phyloP scores from a whole-genome alignment of 1,140 invertebrate species.

The Heliconius melpomene region DNA sequence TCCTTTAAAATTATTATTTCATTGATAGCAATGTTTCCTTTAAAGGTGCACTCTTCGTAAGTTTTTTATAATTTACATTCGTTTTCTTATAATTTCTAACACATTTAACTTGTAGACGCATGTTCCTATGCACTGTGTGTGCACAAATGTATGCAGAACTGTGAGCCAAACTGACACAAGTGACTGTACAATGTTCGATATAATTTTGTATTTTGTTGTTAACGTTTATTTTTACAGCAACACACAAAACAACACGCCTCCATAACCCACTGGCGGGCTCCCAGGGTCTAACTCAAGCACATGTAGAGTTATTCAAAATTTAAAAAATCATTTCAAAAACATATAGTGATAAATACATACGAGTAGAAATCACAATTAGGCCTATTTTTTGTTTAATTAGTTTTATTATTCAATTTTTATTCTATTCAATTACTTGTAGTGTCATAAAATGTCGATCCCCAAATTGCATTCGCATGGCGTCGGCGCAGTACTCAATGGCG shows the following conservation, averaged over 20 bases:
- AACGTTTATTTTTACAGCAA: conserved; percentile 38
- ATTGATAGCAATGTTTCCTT: background rate
- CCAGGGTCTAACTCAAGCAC: conserved; percentile 33
- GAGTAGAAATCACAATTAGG: background rate
- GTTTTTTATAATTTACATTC: background rate
- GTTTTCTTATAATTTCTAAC: background rate
- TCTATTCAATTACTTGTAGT: background rate
- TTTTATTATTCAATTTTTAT: conserved; percentile 3
- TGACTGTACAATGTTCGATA: conserved; percentile 4
- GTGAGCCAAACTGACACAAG: conserved; percentile 8
- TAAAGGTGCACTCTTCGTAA: background rate
- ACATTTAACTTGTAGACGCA: background rate
- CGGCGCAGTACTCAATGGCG: background rate
- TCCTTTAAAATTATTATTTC: background rate
- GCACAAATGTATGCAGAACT: background rate
- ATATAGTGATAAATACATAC: background rate
- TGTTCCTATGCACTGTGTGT: background rate
- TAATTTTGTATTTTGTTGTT: conserved; percentile 26
- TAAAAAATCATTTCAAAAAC: conserved; percentile 2
- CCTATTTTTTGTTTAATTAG: background rate
- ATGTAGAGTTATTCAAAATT: background rate
- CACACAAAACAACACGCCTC: conserved; percentile 32
- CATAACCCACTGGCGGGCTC: conserved; percentile 39
- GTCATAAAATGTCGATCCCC: background rate
- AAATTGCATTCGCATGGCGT: background rate